Base-by-base conservation (phyloP, 2,888 invertebrate genomes). In the Meandrusa payeni region DNA sequence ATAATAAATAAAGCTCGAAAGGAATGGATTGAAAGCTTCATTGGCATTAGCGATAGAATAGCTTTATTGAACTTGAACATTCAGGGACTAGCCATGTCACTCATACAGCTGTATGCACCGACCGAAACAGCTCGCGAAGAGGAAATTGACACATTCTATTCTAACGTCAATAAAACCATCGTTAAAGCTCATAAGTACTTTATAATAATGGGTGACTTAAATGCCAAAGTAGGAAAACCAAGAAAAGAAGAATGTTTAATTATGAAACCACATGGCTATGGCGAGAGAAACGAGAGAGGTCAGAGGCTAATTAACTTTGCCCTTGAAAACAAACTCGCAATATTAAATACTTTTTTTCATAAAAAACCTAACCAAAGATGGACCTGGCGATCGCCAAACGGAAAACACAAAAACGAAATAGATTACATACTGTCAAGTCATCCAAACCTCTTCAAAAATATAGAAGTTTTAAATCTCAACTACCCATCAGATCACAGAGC, bases 351-450 rank as follows among this genome's bases (percentile, higher is more conserved):
- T n/a, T n/a, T 40, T 22, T 23, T 50, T 29, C 10, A 46, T 47
- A 28, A 48, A 48, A 50, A 48, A n/a, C 1, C 1, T 1, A 51
- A 29, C 5, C 7, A 15, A n/a, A 53, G 19, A 34, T 50, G 51
- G 46, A 54, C 49, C 0, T 52, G 51, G 52, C 9, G 10, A n/a
- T 48, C 49, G 1, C 52, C 51, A 3, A 20, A 50, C 19, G 33
- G 33, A 5, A 24, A 39, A 17, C 2, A 29, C 7, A 49, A 48
- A 39, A 54, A 52, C 5, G 51, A 54, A 42, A 54, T 56, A 2
- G 50, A 52, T 19, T 49, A 10, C 12, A 32, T 55, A 1, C 12
- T 55, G 6, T 48, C 53, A 20, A 55, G 52, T 12, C 17, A 13
- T 13, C 46, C 45, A 7, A 1, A 36, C 1, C 2, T 47, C n/a